These are phyloP conservation scores for Clupea harengus DNA, from an alignment of 2,113 vertebrate species.

Conservation along the genomic window DNA sequence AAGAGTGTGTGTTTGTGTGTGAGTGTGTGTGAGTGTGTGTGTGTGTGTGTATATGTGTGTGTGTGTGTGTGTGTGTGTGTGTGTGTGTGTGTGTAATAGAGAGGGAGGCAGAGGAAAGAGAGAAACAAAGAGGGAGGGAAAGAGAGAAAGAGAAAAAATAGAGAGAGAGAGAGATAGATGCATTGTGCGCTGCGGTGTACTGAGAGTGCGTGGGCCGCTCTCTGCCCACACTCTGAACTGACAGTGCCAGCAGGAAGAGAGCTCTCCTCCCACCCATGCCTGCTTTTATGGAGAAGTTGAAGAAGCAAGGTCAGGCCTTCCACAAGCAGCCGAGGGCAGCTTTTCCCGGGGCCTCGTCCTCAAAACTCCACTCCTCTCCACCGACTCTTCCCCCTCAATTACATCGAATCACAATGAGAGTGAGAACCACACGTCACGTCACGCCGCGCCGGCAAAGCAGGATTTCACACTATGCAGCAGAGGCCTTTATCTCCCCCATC, in stretches of 20 bases:
- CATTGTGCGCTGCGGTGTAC: background rate
- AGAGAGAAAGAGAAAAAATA: background rate
- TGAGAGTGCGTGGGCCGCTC: background rate
- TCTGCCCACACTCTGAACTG: conserved; percentile 24
- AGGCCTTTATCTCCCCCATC: background rate
- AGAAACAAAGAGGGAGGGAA: background rate
- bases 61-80: too few relatives aligned
- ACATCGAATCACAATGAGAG: background rate
- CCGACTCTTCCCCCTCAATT: background rate
- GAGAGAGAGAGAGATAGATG: background rate
- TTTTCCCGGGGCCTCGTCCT: background rate
- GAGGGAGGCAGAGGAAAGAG: background rate
- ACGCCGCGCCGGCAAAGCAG: background rate
- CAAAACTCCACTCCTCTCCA: background rate
- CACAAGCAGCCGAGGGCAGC: background rate
- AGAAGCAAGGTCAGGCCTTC: background rate
- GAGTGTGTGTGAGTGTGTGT: background rate
- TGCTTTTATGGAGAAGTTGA: background rate
- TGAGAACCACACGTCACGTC: background rate
- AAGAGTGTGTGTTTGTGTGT: background rate
- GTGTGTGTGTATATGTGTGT: too few relatives aligned
- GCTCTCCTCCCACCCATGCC: conserved; percentile 16
- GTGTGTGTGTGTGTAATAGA: too few relatives aligned
- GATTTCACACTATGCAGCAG: background rate
- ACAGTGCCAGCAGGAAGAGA: conserved; percentile 10